A percentile compares a stretch with the other conserved stretches of the same genome.
phyloP scores from a whole-genome alignment of 2,797 vertebrate species.

The Schizopygopsis pylzovi region DNA sequence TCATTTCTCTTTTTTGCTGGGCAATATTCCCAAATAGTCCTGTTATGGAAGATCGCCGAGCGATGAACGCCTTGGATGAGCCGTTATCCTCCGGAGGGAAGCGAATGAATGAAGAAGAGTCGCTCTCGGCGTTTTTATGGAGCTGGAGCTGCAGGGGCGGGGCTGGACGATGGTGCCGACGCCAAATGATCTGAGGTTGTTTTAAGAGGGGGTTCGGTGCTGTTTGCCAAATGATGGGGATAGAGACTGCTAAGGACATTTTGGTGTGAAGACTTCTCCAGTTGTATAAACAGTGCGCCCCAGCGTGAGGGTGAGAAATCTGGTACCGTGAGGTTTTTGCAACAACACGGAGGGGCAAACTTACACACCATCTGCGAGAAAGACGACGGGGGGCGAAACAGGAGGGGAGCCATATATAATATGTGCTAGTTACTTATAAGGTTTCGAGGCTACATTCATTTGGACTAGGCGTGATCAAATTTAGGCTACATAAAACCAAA shows the following conservation, averaged over 20 bases:
- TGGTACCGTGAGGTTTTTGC: constrained; percentile 76
- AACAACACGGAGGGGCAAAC: constrained; percentile 81
- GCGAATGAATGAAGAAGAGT: constrained; percentile 50
- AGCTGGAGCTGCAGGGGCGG: constrained; percentile 34
- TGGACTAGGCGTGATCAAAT: not conserved
- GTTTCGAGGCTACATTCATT: not conserved
- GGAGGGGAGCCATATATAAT: constrained; percentile 57
- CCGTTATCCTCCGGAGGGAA: constrained; percentile 65
- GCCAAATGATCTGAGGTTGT: constrained; percentile 51
- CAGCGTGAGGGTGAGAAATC: constrained; percentile 70
- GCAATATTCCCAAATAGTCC: constrained; percentile 42
- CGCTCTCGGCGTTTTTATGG: constrained; percentile 61
- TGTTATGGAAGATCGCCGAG: not conserved
- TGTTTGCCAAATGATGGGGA: constrained; percentile 57
- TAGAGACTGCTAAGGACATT: constrained; percentile 55
- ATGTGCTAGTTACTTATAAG: constrained; percentile 33
- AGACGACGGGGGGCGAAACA: constrained; percentile 59
- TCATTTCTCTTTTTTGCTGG: constrained; percentile 59
- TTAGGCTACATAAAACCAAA: not conserved
- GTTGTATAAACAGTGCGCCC: constrained; percentile 79
- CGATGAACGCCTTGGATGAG: not conserved
- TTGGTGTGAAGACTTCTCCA: constrained; percentile 79
- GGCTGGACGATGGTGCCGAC: constrained; percentile 6
- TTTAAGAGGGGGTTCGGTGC: constrained; percentile 35
- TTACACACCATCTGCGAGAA: constrained; percentile 81